Evolutionary conservation across 2,888 invertebrate genomes (phyloP).

Genomic region (Chrysina gloriosa): DNA sequence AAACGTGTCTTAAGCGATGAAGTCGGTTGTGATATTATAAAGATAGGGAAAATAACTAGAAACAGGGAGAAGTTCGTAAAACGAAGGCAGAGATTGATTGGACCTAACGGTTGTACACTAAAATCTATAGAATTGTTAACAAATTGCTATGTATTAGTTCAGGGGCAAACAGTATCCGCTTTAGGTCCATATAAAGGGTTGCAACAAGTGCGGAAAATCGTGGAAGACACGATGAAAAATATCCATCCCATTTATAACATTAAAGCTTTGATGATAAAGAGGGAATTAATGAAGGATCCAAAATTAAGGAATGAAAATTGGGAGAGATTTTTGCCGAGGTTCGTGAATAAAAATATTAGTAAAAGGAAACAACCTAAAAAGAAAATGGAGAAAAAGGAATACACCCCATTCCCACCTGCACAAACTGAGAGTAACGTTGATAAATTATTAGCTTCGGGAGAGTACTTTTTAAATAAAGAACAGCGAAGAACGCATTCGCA

Average conservation of each 20-base stretch:
- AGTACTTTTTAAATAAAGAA: conserved; percentile 93
- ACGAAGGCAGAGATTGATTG: conserved; percentile 92
- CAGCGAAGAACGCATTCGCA: conserved; percentile 78
- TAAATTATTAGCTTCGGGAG: conserved; percentile 92
- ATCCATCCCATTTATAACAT: conserved; percentile 99
- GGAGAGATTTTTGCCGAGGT: conserved; percentile 96
- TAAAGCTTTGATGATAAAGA: conserved; percentile 96
- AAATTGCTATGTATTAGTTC: conserved; percentile 95
- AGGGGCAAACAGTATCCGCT: conserved; percentile 96
- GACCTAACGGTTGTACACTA: conserved; percentile 97
- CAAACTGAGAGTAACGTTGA: conserved; percentile 95
- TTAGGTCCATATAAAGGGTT: conserved; percentile 96
- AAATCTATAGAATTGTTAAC: conserved; percentile 97
- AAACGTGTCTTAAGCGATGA: conserved; percentile 88
- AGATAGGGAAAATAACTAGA: conserved; percentile 89
- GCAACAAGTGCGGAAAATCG: conserved; percentile 87
- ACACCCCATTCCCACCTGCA: conserved; percentile 97
- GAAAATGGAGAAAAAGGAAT: conserved; percentile 90
- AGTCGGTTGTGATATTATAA: conserved; percentile 94
- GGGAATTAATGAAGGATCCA: conserved; percentile 94
- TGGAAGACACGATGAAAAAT: conserved; percentile 98
- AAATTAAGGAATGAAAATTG: conserved; percentile 93
- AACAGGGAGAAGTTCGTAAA: conserved; percentile 96
- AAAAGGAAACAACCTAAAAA: conserved; percentile 90
- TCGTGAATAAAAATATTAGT: conserved; percentile 86